phyloP scores from a whole-genome alignment of 2,888 invertebrate genomes.

The Chironomus tentans region DNA sequence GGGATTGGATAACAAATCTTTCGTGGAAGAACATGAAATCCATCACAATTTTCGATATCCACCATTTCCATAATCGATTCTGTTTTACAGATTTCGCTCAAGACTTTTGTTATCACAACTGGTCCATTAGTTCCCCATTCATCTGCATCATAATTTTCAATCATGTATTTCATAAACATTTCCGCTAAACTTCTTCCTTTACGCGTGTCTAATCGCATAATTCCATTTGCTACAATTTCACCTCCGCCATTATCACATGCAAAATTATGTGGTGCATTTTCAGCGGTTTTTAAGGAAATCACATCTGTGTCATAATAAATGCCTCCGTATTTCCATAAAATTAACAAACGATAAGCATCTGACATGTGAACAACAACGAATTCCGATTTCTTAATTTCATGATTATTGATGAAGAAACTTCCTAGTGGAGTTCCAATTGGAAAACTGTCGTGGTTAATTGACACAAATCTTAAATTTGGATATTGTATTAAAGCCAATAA shows the following conservation, averaged over 20 bases:
- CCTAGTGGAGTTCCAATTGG: constrained; percentile 37
- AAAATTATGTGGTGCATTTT: background rate
- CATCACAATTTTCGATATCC: background rate
- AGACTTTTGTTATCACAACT: background rate
- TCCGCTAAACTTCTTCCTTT: background rate
- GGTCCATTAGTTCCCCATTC: background rate
- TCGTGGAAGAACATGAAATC: background rate
- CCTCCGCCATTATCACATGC: background rate
- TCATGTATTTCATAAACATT: background rate
- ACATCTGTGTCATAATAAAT: constrained; percentile 37
- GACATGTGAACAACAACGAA: background rate
- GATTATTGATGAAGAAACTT: constrained; percentile 36
- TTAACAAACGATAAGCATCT: background rate
- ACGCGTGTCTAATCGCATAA: background rate
- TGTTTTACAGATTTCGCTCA: background rate
- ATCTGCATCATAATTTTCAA: background rate
- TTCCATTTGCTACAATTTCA: background rate
- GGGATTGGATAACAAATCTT: background rate
- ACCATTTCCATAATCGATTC: background rate
- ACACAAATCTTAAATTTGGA: constrained; percentile 36
- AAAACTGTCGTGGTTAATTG: constrained; percentile 36
- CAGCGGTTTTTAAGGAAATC: background rate
- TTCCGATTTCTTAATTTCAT: constrained; percentile 35
- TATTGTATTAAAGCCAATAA: constrained; percentile 35
- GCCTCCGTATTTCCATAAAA: background rate